Evolutionary conservation across 2,888 invertebrate species (phyloP).

Genomic region (Micoletzkya japonica): DNA sequence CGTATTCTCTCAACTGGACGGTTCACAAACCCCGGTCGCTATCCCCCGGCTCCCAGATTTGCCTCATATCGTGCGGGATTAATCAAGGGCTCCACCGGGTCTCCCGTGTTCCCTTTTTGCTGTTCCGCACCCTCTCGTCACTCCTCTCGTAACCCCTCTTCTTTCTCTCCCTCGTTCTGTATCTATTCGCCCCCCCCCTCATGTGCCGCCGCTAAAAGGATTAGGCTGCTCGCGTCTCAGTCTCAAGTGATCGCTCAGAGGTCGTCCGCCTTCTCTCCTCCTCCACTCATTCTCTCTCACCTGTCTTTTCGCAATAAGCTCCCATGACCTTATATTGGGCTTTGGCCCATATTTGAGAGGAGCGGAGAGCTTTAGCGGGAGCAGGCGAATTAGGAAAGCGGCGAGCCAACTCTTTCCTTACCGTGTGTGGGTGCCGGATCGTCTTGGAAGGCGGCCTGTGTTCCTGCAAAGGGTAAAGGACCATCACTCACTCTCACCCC

Average conservation of each 20-base stretch:
- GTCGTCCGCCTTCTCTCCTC: neutral
- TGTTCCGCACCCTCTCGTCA: constrained; percentile 2
- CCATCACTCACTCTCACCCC: constrained; percentile 7
- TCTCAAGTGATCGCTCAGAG: constrained; percentile 22
- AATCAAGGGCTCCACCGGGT: neutral
- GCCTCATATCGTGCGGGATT: too few species aligned
- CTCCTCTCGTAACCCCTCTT: constrained; percentile 1
- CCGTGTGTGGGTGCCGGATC: too few species aligned
- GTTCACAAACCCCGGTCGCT: too few species aligned
- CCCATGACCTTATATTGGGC: too few species aligned
- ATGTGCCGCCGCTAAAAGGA: constrained; percentile 27
- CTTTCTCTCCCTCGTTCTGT: constrained; percentile 8
- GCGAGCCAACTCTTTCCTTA: too few species aligned
- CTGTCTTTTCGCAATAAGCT: neutral
- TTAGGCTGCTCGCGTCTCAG: constrained; percentile 8
- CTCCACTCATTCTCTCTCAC: neutral
- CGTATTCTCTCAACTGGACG: too few species aligned
- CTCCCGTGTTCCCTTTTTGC: neutral
- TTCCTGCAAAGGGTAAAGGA: neutral
- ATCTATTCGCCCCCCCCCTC: too few species aligned
- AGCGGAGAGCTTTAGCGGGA: too few species aligned
- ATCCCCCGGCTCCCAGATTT: too few species aligned
- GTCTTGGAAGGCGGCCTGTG: too few species aligned
- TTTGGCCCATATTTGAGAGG: too few species aligned
- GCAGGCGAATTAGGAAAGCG: too few species aligned